These are phyloP conservation scores for Litoditis marina DNA, from an alignment of 2,888 invertebrate genomes.

Conservation along the genomic window DNA sequence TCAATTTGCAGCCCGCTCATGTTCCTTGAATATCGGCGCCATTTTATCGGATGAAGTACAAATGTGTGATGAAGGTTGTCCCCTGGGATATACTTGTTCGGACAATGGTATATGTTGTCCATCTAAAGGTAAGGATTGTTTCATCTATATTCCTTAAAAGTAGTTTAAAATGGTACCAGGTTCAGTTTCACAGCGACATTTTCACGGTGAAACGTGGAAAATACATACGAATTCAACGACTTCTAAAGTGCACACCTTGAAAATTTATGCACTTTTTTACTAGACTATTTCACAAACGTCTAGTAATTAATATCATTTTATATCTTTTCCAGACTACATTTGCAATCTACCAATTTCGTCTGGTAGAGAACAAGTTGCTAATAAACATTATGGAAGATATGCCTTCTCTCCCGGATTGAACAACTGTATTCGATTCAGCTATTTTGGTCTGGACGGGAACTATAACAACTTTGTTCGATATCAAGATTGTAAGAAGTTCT, in stretches of 20 bases:
- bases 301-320: not conserved
- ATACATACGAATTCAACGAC: not conserved
- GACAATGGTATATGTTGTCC: slow-evolving; percentile 49
- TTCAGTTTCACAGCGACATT: not conserved
- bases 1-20: slow-evolving; percentile 27
- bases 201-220: too few species aligned
- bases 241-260: not conserved
- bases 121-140: slow-evolving; percentile 31
- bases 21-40: slow-evolving; percentile 35
- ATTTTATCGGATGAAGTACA: slow-evolving; percentile 30
- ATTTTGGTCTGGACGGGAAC: slow-evolving; percentile 54
- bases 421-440: slow-evolving; percentile 52
- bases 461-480: slow-evolving; percentile 54
- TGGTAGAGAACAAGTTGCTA: slow-evolving; percentile 35
- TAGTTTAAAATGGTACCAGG: not conserved
- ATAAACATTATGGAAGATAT: slow-evolving; percentile 50
- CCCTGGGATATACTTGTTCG: slow-evolving; percentile 29
- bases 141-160: not conserved
- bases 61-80: slow-evolving; percentile 34
- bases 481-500: slow-evolving; percentile 46
- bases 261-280: not conserved
- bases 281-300: not conserved
- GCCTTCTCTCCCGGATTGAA: slow-evolving; percentile 43
- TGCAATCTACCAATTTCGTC: slow-evolving; percentile 44
- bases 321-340: slow-evolving; percentile 34